Base-by-base conservation (phyloP, 2,797 vertebrate genomes). In the Ceyx erithaca region DNA sequence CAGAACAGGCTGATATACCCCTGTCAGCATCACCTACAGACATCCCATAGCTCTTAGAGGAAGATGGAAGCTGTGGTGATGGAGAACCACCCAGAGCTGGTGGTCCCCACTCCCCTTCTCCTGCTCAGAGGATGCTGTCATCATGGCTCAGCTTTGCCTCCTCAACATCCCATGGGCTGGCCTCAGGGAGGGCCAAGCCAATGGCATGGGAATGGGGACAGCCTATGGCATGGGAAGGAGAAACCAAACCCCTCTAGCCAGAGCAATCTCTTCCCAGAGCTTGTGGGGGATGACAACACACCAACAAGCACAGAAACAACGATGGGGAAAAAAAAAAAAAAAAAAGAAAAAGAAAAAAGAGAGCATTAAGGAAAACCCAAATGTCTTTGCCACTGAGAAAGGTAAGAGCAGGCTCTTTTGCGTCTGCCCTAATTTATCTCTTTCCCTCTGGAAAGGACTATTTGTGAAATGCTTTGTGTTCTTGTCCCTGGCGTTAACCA, bases 251-350 rank as follows among this genome's bases (percentile, higher is more conserved):
- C n/a, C 22, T 84, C 19, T 1, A 4, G 13, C 12, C 5, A 4
- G 26, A 86, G 28, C 55, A 84, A 59, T 9, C 26, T 23, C 23
- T 31, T 68, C 40, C 28, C 55, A 76, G 17, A 87, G 40, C 52
- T 62, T 0, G 1, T 3, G 0, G 25, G 0, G 48, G 30, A 16
- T 0, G 57, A 30, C 4, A 11, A 61, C 52, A 41, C 66, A 33
- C 5, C 59, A 71, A 41, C 0, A 1, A 52, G 64, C 11, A 4
- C 57, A 45, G 68, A 79, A 90, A 40, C 37, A 40, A 40, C 14
- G 37, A 14, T 40, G 37, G 14, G 14, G 14, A 40, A 40, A 40
- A 40, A 37, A 37, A 37, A 37, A 37, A 37, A 37, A 37, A 35
- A 35, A 10, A 35, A 9, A 35, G 10, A 35, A 35, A 35, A 35